These are phyloP conservation scores for Blennius ocellaris DNA, from an alignment of 2,113 vertebrate genomes.

Conservation along the genomic window DNA sequence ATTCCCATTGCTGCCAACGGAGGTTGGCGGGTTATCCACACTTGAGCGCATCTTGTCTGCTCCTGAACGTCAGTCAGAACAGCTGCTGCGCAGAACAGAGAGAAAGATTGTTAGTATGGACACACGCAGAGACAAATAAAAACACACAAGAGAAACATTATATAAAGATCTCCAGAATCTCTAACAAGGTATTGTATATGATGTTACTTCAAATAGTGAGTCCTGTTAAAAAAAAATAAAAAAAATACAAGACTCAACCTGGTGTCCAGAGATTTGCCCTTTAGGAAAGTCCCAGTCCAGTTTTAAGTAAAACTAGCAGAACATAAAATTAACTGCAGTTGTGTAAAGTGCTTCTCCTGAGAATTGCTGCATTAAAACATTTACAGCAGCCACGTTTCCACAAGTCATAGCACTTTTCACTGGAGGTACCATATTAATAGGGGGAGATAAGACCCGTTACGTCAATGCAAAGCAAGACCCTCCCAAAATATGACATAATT, in stretches of 20 bases:
- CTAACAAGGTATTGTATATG: no score
- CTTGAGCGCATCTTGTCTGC: constrained; percentile 64
- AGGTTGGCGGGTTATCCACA: constrained; percentile 21
- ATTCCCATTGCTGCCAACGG: neutral
- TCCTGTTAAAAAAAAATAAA: neutral
- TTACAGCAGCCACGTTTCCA: constrained; percentile 29
- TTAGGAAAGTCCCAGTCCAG: neutral
- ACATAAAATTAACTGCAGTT: constrained; percentile 17
- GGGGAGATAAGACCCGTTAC: constrained; percentile 3
- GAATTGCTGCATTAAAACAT: constrained; percentile 7
- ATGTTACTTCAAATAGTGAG: no score
- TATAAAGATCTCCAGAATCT: no score
- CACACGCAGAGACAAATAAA: neutral
- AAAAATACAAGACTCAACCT: neutral
- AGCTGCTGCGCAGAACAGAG: constrained; percentile 37
- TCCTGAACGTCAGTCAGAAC: constrained; percentile 23
- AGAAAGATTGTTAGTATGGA: neutral
- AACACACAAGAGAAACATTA: no score
- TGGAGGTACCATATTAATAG: constrained; percentile 19
- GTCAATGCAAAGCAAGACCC: neutral
- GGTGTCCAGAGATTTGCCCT: neutral
- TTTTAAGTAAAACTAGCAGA: constrained; percentile 1
- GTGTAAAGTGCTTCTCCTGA: neutral
- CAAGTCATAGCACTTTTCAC: neutral
- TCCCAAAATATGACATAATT: neutral